Percentiles rank a stretch among this genome's conserved stretches.
phyloP scores from a whole-genome alignment of 2,113 vertebrate species.

The Chroicocephalus ridibundus region DNA sequence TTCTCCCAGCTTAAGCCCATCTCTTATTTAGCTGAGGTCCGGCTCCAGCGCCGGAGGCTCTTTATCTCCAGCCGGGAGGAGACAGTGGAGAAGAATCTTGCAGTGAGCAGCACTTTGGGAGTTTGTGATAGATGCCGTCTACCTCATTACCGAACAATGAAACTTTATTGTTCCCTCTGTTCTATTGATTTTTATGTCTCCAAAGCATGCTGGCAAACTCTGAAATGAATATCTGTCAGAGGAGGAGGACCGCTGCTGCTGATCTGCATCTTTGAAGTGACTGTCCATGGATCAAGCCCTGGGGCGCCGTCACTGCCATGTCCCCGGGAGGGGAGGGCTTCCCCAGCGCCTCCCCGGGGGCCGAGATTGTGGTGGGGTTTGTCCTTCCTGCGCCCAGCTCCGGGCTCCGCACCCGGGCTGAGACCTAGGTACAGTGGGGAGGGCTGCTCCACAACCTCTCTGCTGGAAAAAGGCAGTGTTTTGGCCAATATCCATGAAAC shows the following conservation, averaged over 20 bases:
- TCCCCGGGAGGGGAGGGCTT: neutral
- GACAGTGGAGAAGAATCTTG: constrained; percentile 21
- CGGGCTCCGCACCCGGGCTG: fast-evolving
- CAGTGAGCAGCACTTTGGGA: constrained; percentile 55
- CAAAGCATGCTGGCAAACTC: constrained; percentile 26
- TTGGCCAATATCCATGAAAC: neutral
- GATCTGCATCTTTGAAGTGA: constrained; percentile 19
- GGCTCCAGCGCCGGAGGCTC: neutral
- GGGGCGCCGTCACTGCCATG: fast-evolving
- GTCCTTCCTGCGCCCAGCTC: neutral
- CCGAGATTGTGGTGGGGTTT: neutral
- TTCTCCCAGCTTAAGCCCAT: neutral
- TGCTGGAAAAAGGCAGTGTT: neutral
- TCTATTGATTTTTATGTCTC: constrained; percentile 70
- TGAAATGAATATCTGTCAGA: constrained; percentile 65
- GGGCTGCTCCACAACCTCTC: neutral
- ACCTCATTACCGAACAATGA: constrained; percentile 63
- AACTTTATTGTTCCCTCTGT: constrained; percentile 66
- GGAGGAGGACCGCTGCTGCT: neutral
- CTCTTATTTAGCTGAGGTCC: neutral
- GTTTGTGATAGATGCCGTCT: constrained; percentile 50
- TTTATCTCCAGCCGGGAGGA: neutral
- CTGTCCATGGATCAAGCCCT: neutral
- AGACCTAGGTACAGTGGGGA: neutral
- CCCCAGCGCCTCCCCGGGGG: fast-evolving